Evolutionary conservation across 2,113 vertebrate genomes (phyloP).

Genomic region (Urocolius indicus): DNA sequence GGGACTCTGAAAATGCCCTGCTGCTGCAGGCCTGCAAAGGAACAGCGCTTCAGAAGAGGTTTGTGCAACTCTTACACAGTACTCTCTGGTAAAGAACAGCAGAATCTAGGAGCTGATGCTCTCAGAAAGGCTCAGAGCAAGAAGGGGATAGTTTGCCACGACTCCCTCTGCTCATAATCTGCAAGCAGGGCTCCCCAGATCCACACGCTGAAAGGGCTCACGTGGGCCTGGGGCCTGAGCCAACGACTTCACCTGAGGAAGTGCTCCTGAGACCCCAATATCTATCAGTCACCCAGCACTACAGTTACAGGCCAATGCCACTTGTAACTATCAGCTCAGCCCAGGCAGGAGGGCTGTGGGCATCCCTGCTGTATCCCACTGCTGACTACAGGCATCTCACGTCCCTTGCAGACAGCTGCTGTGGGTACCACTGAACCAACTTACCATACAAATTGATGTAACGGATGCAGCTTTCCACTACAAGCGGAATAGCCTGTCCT

Average conservation of each 20-base stretch:
- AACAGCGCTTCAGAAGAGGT: neutral
- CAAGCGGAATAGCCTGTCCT: conserved; percentile 93
- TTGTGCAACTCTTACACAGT: fast-evolving
- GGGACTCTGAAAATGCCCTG: conserved; percentile 98
- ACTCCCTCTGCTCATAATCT: neutral
- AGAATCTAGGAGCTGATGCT: neutral
- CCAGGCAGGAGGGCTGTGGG: neutral
- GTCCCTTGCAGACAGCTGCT: neutral
- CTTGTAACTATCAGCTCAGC: fast-evolving
- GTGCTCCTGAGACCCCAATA: neutral
- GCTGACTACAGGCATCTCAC: fast-evolving
- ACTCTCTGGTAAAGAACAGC: neutral
- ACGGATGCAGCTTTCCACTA: conserved; percentile 96
- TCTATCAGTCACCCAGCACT: neutral
- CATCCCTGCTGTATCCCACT: neutral
- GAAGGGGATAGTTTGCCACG: neutral
- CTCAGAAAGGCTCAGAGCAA: neutral
- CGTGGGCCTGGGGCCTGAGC: fast-evolving
- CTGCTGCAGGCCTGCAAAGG: conserved; percentile 91
- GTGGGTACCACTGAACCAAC: neutral
- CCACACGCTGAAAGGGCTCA: neutral
- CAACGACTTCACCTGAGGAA: neutral
- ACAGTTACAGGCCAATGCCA: neutral
- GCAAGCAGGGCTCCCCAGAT: neutral
- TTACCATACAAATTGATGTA: conserved; percentile 98